Conservation (phyloP, 2,113 vertebrate species). For the Aptenodytes patagonicus region DNA sequence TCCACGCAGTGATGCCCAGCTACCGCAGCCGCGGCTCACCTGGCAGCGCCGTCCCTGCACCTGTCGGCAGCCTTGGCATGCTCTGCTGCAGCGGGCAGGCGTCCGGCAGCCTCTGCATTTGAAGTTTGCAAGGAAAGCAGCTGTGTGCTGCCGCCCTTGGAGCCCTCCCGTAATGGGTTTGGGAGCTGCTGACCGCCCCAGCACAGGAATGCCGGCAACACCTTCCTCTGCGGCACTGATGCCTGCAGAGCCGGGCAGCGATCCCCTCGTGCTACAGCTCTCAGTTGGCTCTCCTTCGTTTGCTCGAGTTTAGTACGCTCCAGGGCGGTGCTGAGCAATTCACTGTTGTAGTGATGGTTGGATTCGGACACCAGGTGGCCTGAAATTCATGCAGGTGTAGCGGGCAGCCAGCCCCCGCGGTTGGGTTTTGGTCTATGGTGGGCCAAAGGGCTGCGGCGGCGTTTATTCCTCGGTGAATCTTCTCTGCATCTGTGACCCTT, state of each 20-base stretch:
- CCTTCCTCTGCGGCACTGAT: neutral
- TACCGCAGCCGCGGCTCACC: neutral
- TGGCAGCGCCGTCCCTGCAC: neutral
- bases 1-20: fast-evolving
- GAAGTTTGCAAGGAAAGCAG: too few relatives aligned
- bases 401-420: fast-evolving
- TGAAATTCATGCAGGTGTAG: neutral
- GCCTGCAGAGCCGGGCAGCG: neutral
- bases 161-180: neutral
- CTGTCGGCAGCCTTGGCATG: fast-evolving
- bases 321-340: neutral
- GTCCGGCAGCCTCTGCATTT: neutral
- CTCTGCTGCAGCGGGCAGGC: neutral
- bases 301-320: fast-evolving
- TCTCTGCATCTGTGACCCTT: neutral
- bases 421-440: neutral
- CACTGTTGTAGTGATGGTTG: too few relatives aligned
- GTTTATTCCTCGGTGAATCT: neutral
- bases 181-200: neutral
- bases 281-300: neutral
- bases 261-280: neutral
- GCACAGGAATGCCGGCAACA: fast-evolving
- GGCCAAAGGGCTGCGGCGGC: fast-evolving
- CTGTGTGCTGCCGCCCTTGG: neutral
- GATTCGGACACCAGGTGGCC: neutral